These are phyloP conservation scores for Malthinus flaveolus DNA, from an alignment of 2,888 invertebrate species.

Conservation along the genomic window DNA sequence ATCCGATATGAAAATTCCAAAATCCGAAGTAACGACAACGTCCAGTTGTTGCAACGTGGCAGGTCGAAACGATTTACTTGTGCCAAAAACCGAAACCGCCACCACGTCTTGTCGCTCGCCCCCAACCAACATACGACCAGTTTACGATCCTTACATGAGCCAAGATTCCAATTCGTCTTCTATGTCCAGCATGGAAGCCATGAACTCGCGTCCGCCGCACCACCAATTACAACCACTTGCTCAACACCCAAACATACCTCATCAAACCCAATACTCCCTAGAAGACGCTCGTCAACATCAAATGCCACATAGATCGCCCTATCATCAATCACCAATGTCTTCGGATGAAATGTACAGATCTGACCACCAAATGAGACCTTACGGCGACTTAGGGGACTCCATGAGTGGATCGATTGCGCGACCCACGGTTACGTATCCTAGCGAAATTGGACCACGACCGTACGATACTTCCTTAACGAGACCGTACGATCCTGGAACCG, in stretches of 20 bases:
- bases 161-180: constrained; percentile 74
- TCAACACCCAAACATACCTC: constrained; percentile 49
- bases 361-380: constrained; percentile 57
- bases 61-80: constrained; percentile 60
- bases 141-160: constrained; percentile 66
- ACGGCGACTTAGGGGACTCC: constrained; percentile 66
- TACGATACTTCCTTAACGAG: constrained; percentile 57
- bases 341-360: constrained; percentile 56
- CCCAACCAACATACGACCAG: constrained; percentile 55
- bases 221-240: constrained; percentile 57
- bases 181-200: constrained; percentile 72
- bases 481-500: constrained; percentile 63
- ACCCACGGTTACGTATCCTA: constrained; percentile 63
- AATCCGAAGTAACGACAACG: constrained; percentile 54
- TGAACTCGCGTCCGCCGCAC: constrained; percentile 52
- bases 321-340: constrained; percentile 67
- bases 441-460: constrained; percentile 55
- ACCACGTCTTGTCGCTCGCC: constrained; percentile 56
- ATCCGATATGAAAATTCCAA: constrained; percentile 59
- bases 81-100: constrained; percentile 68
- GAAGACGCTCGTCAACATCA: constrained; percentile 52
- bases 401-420: constrained; percentile 59
- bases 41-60: constrained; percentile 55
- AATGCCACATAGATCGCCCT: constrained; percentile 61
- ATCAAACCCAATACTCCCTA: constrained; percentile 64